Percentiles rank a stretch among this genome's conserved stretches.
phyloP scores from a whole-genome alignment of 2,797 vertebrate genomes.

The Arrhamphus sclerolepis region DNA sequence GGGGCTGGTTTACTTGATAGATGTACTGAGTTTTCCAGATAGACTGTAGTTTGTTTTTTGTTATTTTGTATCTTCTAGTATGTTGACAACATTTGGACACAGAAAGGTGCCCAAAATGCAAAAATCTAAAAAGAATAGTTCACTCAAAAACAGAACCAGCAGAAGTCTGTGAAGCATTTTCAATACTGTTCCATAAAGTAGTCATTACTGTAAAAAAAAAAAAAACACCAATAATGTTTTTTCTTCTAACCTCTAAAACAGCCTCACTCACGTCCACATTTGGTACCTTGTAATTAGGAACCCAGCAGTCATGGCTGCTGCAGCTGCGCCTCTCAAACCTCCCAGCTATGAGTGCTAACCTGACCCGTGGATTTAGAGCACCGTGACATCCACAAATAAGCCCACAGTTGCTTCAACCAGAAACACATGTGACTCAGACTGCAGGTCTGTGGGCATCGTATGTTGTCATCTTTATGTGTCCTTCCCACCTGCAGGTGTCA shows the following conservation, averaged over 20 bases:
- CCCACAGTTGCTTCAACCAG: conserved; percentile 1
- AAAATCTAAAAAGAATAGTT: not conserved
- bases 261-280: not conserved
- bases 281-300: not conserved
- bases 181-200: no score
- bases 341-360: not conserved
- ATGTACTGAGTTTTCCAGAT: no score
- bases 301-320: not conserved
- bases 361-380: not conserved
- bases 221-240: not conserved
- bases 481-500: conserved; percentile 2
- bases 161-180: not conserved
- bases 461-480: conserved; percentile 8
- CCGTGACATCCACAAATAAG: not conserved
- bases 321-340: not conserved
- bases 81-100: no score
- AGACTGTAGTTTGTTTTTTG: no score
- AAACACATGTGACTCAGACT: not conserved
- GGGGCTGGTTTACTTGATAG: no score
- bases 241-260: no score
- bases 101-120: no score
- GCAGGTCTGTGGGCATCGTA: not conserved
- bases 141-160: conserved; percentile 2
- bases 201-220: no score
- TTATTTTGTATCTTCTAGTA: no score